A percentile compares a stretch with the other conserved stretches of the same genome.
phyloP scores from a whole-genome alignment of 2,113 vertebrate species.

The Xiphophorus maculatus region DNA sequence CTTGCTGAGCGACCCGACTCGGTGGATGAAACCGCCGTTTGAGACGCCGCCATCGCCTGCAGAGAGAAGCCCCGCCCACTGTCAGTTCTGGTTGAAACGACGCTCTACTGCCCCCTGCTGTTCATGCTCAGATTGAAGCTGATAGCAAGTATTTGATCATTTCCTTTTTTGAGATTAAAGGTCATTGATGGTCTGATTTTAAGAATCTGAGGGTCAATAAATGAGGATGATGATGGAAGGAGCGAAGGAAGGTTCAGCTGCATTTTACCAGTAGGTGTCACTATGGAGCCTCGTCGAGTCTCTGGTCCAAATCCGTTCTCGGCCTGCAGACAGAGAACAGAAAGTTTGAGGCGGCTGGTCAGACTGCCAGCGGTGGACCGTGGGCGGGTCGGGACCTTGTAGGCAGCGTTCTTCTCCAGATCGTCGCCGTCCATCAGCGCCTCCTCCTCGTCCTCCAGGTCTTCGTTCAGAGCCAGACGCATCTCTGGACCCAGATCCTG shows the following conservation, averaged over 20 bases:
- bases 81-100: not conserved
- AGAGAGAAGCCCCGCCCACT: not conserved
- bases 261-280: slow-evolving; percentile 58
- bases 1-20: slow-evolving; percentile 67
- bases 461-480: slow-evolving; percentile 86
- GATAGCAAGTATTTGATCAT: not conserved
- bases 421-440: slow-evolving; percentile 71
- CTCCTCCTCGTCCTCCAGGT: slow-evolving; percentile 81
- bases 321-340: slow-evolving; percentile 42
- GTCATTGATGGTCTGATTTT: too few species aligned
- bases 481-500: slow-evolving; percentile 93
- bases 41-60: slow-evolving; percentile 39
- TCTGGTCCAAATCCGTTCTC: slow-evolving; percentile 51
- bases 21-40: slow-evolving; percentile 65
- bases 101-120: not conserved
- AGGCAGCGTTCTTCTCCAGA: slow-evolving; percentile 32
- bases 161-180: too few species aligned
- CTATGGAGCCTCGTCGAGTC: slow-evolving; percentile 48
- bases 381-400: slow-evolving; percentile 38
- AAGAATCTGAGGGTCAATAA: too few species aligned
- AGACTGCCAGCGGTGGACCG: too few species aligned
- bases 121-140: not conserved
- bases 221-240: too few species aligned
- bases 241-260: too few species aligned
- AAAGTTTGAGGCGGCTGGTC: not conserved